Base-by-base conservation (phyloP, 2,113 vertebrate species). In the Ranitomeya imitator region DNA sequence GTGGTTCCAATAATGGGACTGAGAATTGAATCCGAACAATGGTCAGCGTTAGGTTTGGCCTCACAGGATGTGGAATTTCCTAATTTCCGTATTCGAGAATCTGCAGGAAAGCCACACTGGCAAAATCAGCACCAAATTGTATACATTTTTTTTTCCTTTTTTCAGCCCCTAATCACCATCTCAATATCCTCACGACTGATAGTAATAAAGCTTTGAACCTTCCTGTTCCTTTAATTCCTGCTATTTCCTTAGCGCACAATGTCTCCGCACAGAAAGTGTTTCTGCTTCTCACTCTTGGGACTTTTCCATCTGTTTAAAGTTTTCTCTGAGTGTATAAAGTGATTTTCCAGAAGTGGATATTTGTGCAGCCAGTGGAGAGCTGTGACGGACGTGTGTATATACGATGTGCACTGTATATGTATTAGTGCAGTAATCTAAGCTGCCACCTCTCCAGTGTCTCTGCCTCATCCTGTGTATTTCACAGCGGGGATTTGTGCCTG, bases 321-420 rank as follows among this genome's bases (percentile, higher is more conserved):
- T 69, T 65, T 65, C 54, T 87, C 21, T n/a, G 21, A 52, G 59
- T 67, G 77, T n/a, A 57, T 78, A 85, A 88, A 88, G 73, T 71
- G 81, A 85, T 88, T 88, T 88, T 88, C 87, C 87, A 88, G 81
- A 23, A 79, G 81, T 85, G 82, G 81, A 69, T 85, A 79, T 85
- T 88, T 59, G 21, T 79, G 18, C 87, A 85, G 87, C 55, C 69
- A 78, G 45, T 61, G 80, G 23, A 83, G 37, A 61, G 45, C 57
- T 55, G 80, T 84, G 71, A 77, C 45, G 23, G 80, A 77, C 60
- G 71, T 31, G 80, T 77, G 57, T 88, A 84, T 80, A 88, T 83
- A 63, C 61, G 61, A 61, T 51, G 60, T 63, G 57, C 15, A 6
- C 52, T 31, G 63, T 85, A 74, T 88, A 54, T 83, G 52, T 74